Evolutionary conservation across 2,888 invertebrate genomes (phyloP), one percentile per base, ranked within the genome.

Genomic region (Phytoseiulus persimilis): DNA sequence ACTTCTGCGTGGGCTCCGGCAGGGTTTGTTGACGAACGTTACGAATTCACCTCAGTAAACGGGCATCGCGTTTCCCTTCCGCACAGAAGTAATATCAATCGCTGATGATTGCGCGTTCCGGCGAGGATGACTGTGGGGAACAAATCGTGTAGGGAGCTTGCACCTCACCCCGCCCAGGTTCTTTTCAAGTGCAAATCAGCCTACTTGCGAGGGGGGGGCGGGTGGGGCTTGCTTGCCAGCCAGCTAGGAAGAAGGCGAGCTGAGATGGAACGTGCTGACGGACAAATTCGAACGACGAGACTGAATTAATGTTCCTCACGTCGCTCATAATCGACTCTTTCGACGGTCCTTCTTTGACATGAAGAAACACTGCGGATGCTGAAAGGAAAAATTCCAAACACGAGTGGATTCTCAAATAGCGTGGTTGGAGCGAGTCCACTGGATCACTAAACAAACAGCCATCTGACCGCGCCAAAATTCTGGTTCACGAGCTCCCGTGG

Each of bases 141-240:
- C 23, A 32, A 5, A 9, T 45, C n/a, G 23, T 32, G n/a, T 18
- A 23, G 6, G 23, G 33, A 39, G 31, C 45, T 45, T n/a, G 28
- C 45, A n/a, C 28, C 32, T 11, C 87, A 45, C 87, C 32, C 39
- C 45, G 87, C 39, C 23, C 87, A 33, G 23, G 87, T 87, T 87
- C 87, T 87, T 87, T 87, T 87, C 87, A 87, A 87, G 87, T 87
- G 87, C 87, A 87, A 87, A 87, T 87, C 32, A 87, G 33, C 87
- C 87, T 1, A 87, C 9, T 45, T 6, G 87, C 31, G 33, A 6
- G 45, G n/a, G 32, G 87, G 5, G 32, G 28, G n/a, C n/a, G n/a
- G n/a, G n/a, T n/a, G n/a, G n/a, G 87, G 6, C 33, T 65, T 14
- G 65, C 65, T 65, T 2, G 28, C 18, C 2, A 18, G 65, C 3